Conservation (phyloP, 2,113 vertebrate genomes). For the Xenus cinereus region DNA sequence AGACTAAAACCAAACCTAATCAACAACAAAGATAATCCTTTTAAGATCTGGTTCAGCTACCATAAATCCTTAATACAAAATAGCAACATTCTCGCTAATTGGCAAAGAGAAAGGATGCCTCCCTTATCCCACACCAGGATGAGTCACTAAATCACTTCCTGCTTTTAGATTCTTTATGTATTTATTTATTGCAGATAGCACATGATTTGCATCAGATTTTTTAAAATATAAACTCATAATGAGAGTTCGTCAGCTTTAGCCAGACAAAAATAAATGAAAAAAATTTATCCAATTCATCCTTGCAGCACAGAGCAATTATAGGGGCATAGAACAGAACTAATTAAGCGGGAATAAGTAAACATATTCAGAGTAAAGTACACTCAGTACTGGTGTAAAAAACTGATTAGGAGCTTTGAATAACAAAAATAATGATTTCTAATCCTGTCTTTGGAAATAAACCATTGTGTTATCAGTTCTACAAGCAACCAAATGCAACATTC, state of each 20-base stretch:
- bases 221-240: neutral
- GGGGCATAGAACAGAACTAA: neutral
- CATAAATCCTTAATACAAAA: neutral
- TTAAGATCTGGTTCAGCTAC: neutral
- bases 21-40: neutral
- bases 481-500: neutral
- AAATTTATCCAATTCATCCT: neutral
- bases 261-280: neutral
- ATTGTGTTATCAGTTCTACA: neutral
- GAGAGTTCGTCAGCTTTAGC: neutral
- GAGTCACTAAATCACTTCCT: constrained; percentile 20
- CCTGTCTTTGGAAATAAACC: neutral
- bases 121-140: neutral
- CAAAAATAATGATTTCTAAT: neutral
- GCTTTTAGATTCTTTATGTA: neutral
- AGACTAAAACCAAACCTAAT: neutral
- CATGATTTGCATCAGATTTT: neutral
- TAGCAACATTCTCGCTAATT: neutral
- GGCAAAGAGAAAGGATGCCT: neutral
- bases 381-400: neutral
- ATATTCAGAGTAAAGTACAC: neutral
- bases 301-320: neutral
- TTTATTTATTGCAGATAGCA: neutral
- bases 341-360: neutral
- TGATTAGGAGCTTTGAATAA: neutral